Evolutionary conservation across 2,113 vertebrate genomes (phyloP).

Genomic region (Tragelaphus imberbis): DNA sequence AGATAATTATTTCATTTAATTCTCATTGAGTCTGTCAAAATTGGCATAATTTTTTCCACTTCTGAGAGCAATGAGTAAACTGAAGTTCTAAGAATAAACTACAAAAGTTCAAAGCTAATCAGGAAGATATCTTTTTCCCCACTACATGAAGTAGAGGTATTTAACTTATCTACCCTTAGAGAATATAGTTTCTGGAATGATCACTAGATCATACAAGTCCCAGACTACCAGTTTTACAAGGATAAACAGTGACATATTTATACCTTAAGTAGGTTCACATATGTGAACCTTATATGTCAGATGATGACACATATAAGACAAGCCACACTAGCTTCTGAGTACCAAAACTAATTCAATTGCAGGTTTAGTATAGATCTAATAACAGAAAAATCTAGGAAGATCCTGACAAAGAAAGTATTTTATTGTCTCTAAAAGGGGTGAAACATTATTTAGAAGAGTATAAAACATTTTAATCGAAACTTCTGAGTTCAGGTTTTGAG

Average conservation of each 20-base stretch:
- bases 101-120: not conserved
- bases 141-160: not conserved
- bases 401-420: not conserved
- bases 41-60: not conserved
- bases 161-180: not conserved
- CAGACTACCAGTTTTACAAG: not conserved
- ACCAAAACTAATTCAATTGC: not conserved
- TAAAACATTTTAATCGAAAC: not conserved
- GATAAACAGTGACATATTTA: not conserved
- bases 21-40: not conserved
- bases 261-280: not conserved
- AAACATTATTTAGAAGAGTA: not conserved
- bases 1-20: slow-evolving; percentile 12
- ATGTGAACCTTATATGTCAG: too few relatives aligned
- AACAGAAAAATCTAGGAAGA: not conserved
- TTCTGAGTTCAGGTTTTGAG: not conserved
- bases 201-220: not conserved
- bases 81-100: not conserved
- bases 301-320: not conserved
- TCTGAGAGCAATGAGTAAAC: not conserved
- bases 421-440: not conserved
- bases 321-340: not conserved
- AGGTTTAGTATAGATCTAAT: not conserved
- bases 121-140: not conserved
- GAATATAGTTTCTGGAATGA: not conserved